A percentile compares a stretch with the other conserved stretches of the same genome.
Conservation (phyloP, 2,113 vertebrate species). For the Rhynchopsitta pachyrhyncha region DNA sequence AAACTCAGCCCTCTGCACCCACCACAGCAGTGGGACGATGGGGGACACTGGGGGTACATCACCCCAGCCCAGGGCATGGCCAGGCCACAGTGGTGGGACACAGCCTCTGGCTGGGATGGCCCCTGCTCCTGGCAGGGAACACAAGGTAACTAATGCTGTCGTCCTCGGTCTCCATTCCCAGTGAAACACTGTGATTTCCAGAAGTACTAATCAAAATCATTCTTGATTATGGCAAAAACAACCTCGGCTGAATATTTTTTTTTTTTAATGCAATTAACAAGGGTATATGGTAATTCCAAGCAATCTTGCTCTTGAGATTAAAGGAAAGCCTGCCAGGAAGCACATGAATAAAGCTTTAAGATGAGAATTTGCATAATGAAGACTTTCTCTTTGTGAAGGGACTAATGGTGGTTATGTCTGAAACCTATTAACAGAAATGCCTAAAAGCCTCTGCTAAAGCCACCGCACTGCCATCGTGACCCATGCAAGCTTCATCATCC, state of each 20-base stretch:
- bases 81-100: background rate
- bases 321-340: slow-evolving; percentile 80
- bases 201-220: slow-evolving; percentile 79
- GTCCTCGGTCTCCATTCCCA: background rate
- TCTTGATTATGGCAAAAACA: slow-evolving; percentile 80
- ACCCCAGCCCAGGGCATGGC: rapidly evolving
- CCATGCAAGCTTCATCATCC: rapidly evolving
- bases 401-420: slow-evolving; percentile 29
- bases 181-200: slow-evolving; percentile 65
- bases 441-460: background rate
- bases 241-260: slow-evolving; percentile 68
- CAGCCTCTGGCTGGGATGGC: background rate
- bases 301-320: slow-evolving; percentile 81
- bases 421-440: slow-evolving; percentile 24
- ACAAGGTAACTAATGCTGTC: background rate
- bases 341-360: slow-evolving; percentile 78
- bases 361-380: slow-evolving; percentile 82
- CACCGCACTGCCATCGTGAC: background rate
- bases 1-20: background rate
- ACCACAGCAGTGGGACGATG: rapidly evolving
- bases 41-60: background rate
- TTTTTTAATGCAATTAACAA: slow-evolving; percentile 75
- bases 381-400: slow-evolving; percentile 51
- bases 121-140: background rate
- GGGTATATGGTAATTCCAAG: slow-evolving; percentile 80